phyloP scores from a whole-genome alignment of 2,888 invertebrate species.

The Phrixothrix hirtus region DNA sequence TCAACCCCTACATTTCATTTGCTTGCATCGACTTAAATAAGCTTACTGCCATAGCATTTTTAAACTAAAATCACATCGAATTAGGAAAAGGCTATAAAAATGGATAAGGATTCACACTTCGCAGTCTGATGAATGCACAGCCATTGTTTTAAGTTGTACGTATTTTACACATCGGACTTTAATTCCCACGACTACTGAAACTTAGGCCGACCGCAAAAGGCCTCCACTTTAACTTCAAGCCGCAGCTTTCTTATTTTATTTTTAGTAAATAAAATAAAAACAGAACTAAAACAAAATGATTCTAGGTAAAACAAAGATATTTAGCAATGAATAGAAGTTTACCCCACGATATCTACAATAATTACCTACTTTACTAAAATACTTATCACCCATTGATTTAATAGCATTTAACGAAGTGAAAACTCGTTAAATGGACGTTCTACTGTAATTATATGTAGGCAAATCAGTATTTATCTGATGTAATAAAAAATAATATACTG shows the following conservation, averaged over 20 bases:
- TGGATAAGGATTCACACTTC: slow-evolving; percentile 16
- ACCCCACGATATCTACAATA: neutral
- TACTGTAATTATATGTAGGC: too few species aligned
- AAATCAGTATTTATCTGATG: too few species aligned
- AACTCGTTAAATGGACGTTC: too few species aligned
- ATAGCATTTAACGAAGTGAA: too few species aligned
- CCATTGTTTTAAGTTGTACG: slow-evolving; percentile 40
- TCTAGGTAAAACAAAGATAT: neutral
- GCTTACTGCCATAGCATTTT: too few species aligned
- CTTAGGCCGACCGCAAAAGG: too few species aligned
- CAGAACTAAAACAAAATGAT: neutral
- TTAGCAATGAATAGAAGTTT: neutral
- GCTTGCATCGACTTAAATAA: too few species aligned
- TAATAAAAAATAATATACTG: too few species aligned
- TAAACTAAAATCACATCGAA: neutral
- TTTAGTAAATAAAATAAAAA: neutral
- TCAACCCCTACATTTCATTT: too few species aligned
- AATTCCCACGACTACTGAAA: slow-evolving; percentile 34
- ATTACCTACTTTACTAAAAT: neutral
- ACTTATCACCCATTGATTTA: too few species aligned
- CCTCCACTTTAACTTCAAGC: too few species aligned
- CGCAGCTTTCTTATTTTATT: neutral
- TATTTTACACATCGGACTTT: slow-evolving; percentile 37
- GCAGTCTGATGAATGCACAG: slow-evolving; percentile 35
- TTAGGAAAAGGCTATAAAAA: neutral